A percentile compares a stretch with the other conserved stretches of the same genome.
phyloP scores from a whole-genome alignment of 2,888 invertebrate genomes.

The Scaptomyza reducta region DNA sequence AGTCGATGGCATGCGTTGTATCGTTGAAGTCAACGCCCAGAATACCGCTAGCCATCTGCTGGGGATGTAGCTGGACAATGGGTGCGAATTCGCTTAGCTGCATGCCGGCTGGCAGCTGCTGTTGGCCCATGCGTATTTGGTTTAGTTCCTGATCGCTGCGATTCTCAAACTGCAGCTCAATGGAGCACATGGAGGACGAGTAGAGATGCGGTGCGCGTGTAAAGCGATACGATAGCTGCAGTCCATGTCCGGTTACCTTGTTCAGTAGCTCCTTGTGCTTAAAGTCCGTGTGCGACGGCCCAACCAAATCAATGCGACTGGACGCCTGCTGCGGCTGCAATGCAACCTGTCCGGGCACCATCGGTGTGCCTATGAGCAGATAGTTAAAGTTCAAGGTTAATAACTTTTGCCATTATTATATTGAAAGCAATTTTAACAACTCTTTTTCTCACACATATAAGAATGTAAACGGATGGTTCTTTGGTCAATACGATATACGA shows the following conservation, averaged over 20 bases:
- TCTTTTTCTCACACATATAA: neutral
- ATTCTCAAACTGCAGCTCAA: slow-evolving; percentile 93
- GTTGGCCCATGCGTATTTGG: slow-evolving; percentile 86
- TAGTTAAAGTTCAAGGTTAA: neutral
- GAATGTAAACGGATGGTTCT: no score
- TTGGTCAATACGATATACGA: no score
- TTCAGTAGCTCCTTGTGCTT: slow-evolving; percentile 88
- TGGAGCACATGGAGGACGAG: slow-evolving; percentile 91
- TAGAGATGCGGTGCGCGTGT: slow-evolving; percentile 92
- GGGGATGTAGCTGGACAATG: slow-evolving; percentile 87
- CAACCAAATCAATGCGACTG: slow-evolving; percentile 86
- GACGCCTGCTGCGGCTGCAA: slow-evolving; percentile 69
- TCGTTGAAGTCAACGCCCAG: slow-evolving; percentile 97
- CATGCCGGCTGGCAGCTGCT: slow-evolving; percentile 89
- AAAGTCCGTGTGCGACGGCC: slow-evolving; percentile 86
- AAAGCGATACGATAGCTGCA: slow-evolving; percentile 88
- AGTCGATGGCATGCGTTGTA: slow-evolving; percentile 93
- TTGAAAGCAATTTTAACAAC: neutral
- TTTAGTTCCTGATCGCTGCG: slow-evolving; percentile 85
- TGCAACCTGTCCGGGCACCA: slow-evolving; percentile 52
- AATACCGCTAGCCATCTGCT: slow-evolving; percentile 87
- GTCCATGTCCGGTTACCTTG: slow-evolving; percentile 89
- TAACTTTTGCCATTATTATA: neutral
- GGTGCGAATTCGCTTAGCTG: slow-evolving; percentile 90
- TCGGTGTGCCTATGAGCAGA: slow-evolving; percentile 67